These are phyloP conservation scores for Apodemus sylvaticus DNA, from an alignment of 2,113 vertebrate genomes.

Conservation along the genomic window DNA sequence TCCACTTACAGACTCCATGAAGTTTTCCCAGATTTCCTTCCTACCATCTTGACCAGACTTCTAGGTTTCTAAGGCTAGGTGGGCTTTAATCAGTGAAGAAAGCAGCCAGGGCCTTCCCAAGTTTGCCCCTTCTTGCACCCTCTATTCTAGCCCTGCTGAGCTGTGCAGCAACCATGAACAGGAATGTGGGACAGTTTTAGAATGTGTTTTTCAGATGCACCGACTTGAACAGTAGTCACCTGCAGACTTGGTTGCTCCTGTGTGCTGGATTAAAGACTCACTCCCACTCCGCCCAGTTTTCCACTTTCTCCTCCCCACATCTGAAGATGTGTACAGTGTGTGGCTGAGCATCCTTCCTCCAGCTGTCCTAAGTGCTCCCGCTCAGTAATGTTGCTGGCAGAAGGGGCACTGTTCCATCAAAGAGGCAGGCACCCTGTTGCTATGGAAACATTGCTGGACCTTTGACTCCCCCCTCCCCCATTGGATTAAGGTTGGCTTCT, in stretches of 20 bases:
- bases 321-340: not conserved
- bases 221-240: not conserved
- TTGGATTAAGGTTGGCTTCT: not conserved
- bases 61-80: not conserved
- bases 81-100: not conserved
- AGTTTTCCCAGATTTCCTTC: accelerated
- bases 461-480: not conserved
- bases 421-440: not conserved
- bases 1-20: accelerated
- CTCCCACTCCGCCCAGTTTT: not conserved
- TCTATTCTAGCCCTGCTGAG: not conserved
- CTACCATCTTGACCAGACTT: not conserved
- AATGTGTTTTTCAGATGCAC: not conserved
- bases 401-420: not conserved
- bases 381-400: not conserved
- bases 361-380: not conserved
- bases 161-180: not conserved
- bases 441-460: not conserved
- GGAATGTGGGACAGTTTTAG: not conserved
- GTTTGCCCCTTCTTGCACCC: not conserved
- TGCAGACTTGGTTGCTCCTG: not conserved
- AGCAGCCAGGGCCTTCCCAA: not conserved
- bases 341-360: not conserved
- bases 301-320: no score
- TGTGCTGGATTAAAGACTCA: slow-evolving; percentile 25